Base-by-base conservation (phyloP, 2,888 invertebrate genomes). In the Sycophila texana region DNA sequence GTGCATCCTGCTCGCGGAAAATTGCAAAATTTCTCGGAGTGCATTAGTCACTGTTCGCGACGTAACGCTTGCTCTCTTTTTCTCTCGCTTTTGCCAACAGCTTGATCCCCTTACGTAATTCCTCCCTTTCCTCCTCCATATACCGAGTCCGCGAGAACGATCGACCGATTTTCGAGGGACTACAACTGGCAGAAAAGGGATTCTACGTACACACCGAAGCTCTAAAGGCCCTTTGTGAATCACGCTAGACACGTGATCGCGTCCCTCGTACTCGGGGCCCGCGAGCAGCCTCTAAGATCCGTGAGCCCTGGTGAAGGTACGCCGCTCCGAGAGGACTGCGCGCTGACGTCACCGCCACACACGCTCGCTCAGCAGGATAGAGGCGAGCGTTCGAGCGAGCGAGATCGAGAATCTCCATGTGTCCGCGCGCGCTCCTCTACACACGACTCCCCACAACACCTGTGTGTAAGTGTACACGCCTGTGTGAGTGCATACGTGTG, bases 21-120 rank as follows among this genome's bases (percentile, higher is more conserved):
- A 68, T 30, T 68, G 55, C 30, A 39, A 30, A 68, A 68, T 57
- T 57, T 39, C 68, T 5, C 4, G n/a, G 18, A 14, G 13, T 30
- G 39, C 55, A 68, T 68, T 57, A 55, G 18, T 57, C 57, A 67
- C 22, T 55, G 39, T 22, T 22, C 39, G 7, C 55, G 30, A 57
- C 55, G 68, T 30, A 10, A 14, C 60, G 14, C 26, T 53, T n/a
- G 16, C 5, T 53, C n/a, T n/a, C 53, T 53, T 53, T n/a, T 53
- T 53, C 53, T 51, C 51, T 51, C 51, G 10, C 51, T 51, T 51
- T 51, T 14, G 14, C 51, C 53, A 7, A 39, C 53, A 53, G 53
- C 53, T n/a, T 53, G 53, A 39, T 53, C 16, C 14, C 53, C 14
- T 53, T 53, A 53, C n/a, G n/a, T 53, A 53, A 53, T 53, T 51